Evolutionary conservation across 2,113 vertebrate genomes (phyloP).

Genomic region (Coryphaenoides rupestris): DNA sequence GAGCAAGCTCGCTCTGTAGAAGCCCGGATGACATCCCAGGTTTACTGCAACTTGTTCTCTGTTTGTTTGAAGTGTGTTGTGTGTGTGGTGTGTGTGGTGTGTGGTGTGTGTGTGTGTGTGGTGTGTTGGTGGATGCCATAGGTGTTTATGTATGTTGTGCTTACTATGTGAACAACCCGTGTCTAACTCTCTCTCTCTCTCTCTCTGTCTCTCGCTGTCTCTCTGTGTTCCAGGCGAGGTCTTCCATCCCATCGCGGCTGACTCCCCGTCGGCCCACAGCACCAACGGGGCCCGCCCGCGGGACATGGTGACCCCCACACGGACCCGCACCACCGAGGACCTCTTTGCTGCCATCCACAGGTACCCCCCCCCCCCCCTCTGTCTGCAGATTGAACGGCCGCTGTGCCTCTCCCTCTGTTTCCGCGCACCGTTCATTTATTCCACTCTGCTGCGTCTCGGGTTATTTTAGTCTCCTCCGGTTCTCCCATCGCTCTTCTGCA

Average conservation of each 20-base stretch:
- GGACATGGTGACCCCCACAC: constrained; percentile 79
- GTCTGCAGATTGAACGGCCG: too few species aligned
- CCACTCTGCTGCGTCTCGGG: not conserved
- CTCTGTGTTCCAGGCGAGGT: constrained; percentile 73
- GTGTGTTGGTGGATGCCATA: constrained; percentile 1
- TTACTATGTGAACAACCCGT: not conserved
- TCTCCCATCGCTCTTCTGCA: not conserved
- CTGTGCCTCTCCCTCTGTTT: constrained; percentile 2
- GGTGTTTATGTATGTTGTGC: constrained; percentile 28
- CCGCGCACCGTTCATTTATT: constrained; percentile 9
- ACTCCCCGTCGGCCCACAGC: constrained; percentile 57
- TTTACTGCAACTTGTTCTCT: constrained; percentile 13
- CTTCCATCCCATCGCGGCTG: constrained; percentile 69
- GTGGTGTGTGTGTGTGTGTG: constrained; percentile 31
- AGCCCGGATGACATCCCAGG: constrained; percentile 1
- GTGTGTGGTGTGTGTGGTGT: constrained; percentile 21
- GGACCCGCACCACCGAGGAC: constrained; percentile 93
- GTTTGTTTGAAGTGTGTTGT: constrained; percentile 11
- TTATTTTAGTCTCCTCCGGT: not conserved
- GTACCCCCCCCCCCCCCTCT: constrained; percentile 61
- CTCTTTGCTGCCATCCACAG: constrained; percentile 98
- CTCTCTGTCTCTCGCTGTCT: not conserved
- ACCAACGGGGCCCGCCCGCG: constrained; percentile 61
- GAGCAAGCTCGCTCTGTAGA: constrained; percentile 7
- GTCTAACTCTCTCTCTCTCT: not conserved